These are phyloP conservation scores for Porites lobata DNA, from an alignment of 92 coral and sea anemone species.

Conservation along the genomic window DNA sequence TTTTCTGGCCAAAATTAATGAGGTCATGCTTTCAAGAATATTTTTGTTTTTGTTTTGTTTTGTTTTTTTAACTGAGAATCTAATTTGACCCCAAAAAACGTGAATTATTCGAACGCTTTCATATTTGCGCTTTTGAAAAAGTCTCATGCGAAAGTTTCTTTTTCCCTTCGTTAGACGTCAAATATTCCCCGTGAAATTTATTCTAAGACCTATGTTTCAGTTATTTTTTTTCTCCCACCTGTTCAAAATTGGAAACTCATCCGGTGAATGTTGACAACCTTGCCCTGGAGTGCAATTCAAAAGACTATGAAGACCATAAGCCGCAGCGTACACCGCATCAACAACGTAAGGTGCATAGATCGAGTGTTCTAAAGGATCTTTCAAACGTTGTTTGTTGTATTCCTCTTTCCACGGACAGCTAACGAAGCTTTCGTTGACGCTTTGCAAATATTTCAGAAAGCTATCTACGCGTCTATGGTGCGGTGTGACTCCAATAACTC, in stretches of 20 bases:
- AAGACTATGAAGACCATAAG: constrained; percentile 81
- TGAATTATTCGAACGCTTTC: too few relatives aligned
- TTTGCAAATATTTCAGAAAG: constrained; percentile 48
- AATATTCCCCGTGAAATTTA: background rate
- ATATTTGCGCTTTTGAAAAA: too few relatives aligned
- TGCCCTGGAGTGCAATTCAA: constrained; percentile 68
- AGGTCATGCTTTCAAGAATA: too few relatives aligned
- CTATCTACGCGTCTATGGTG: constrained; percentile 31
- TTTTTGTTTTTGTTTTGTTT: too few relatives aligned
- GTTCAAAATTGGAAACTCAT: constrained; percentile 57
- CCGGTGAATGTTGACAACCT: constrained; percentile 53
- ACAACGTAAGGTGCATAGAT: constrained; percentile 81
- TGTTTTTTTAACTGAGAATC: too few relatives aligned
- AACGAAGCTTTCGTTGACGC: background rate
- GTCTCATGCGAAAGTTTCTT: too few relatives aligned
- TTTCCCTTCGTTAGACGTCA: background rate
- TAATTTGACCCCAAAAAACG: too few relatives aligned
- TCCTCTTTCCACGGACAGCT: constrained; percentile 61
- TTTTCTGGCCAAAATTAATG: too few relatives aligned
- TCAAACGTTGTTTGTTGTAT: constrained; percentile 16
- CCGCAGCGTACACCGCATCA: constrained; percentile 91
- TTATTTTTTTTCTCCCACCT: constrained; percentile 46
- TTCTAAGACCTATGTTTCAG: background rate
- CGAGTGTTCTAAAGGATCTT: constrained; percentile 24
- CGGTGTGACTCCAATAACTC: constrained; percentile 82